A percentile compares a stretch with the other conserved stretches of the same genome.
phyloP scores from a whole-genome alignment of 2,888 invertebrate genomes.

The Boloria selene region DNA sequence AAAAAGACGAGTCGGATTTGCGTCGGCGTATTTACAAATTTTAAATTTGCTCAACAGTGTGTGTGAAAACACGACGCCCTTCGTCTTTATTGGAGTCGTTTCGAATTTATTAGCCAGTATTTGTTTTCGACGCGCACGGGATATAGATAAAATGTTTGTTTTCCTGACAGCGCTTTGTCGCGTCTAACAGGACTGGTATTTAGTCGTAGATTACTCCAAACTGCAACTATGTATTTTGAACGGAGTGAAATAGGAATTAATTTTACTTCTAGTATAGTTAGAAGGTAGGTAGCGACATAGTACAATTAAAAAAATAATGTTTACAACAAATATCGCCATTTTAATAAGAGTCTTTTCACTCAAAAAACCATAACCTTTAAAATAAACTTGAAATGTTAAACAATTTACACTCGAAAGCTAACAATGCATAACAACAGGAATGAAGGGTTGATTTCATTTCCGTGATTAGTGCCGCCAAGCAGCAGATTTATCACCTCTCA shows the following conservation, averaged over 20 bases:
- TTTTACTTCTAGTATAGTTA: too few species aligned
- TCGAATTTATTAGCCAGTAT: constrained; percentile 62
- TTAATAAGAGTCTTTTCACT: too few species aligned
- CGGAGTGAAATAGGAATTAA: neutral
- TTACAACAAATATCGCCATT: too few species aligned
- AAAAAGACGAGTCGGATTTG: constrained; percentile 63
- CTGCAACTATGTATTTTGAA: neutral
- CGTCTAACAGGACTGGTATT: constrained; percentile 5
- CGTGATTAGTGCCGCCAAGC: constrained; percentile 68
- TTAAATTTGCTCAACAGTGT: constrained; percentile 58
- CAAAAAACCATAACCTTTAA: neutral
- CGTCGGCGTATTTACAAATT: constrained; percentile 63
- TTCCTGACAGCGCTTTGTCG: constrained; percentile 42
- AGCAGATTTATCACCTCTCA: constrained; percentile 72
- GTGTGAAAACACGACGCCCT: constrained; percentile 63
- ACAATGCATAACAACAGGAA: constrained; percentile 38
- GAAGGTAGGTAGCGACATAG: too few species aligned
- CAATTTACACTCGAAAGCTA: constrained; percentile 58
- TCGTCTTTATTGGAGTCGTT: constrained; percentile 61
- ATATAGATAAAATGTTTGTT: constrained; percentile 75
- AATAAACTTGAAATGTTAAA: constrained; percentile 3
- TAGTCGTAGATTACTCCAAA: constrained; percentile 1
- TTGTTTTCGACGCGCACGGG: constrained; percentile 65
- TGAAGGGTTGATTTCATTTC: constrained; percentile 76
- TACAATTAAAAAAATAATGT: too few species aligned